Conservation (phyloP, 1,140 invertebrate species). For the Papilio polytes region DNA sequence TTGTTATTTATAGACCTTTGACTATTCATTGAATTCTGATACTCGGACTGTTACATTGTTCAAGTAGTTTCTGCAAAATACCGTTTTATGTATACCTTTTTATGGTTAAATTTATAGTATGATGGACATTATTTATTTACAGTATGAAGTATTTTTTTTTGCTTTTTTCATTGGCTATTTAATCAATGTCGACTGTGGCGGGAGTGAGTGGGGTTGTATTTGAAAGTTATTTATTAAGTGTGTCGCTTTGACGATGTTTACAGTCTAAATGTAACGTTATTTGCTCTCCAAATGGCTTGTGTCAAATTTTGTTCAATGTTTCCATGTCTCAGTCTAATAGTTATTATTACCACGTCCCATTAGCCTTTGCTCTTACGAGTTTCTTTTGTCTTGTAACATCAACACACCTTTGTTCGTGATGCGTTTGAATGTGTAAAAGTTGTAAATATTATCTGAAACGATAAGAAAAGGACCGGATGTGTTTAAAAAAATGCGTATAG, state of each 20-base stretch:
- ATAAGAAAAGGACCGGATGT: constrained; percentile 45
- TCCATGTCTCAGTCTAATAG: neutral
- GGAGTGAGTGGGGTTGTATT: neutral
- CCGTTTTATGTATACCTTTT: neutral
- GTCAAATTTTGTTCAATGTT: neutral
- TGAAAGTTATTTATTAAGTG: neutral
- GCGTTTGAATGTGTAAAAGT: constrained; percentile 50
- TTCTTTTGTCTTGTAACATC: constrained; percentile 34
- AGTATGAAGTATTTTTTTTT: neutral
- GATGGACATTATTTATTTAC: neutral
- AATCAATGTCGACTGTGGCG: neutral
- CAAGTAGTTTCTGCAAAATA: neutral
- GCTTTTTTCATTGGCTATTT: neutral
- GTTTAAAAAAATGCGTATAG: constrained; percentile 36
- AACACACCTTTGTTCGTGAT: constrained; percentile 41
- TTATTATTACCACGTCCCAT: neutral
- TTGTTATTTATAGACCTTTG: constrained; percentile 35
- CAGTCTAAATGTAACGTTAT: neutral
- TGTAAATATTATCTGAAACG: constrained; percentile 46
- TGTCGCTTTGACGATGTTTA: neutral
- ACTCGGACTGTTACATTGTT: neutral
- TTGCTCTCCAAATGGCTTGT: neutral
- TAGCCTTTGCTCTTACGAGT: constrained; percentile 17
- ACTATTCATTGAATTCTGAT: constrained; percentile 22
- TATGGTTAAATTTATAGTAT: too few species aligned